These are phyloP conservation scores for Neoascia interrupta DNA, from an alignment of 2,888 invertebrate species.

Conservation along the genomic window DNA sequence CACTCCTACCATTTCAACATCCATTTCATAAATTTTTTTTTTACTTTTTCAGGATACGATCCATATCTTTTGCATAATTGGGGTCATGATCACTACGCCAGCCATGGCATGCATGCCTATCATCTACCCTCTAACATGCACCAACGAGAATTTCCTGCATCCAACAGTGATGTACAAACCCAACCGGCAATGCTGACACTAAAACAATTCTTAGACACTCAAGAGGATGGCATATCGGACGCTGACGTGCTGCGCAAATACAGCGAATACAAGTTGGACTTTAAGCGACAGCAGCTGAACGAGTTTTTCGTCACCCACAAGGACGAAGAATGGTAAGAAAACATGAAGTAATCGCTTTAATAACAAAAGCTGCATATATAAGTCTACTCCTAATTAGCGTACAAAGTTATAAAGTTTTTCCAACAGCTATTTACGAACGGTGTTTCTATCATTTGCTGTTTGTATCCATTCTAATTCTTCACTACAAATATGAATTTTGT, in stretches of 20 bases:
- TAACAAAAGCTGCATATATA: slow-evolving; percentile 29
- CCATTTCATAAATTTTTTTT: not conserved
- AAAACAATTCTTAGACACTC: slow-evolving; percentile 96
- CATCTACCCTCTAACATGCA: slow-evolving; percentile 52
- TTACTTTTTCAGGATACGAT: slow-evolving; percentile 75
- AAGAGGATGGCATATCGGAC: slow-evolving; percentile 98
- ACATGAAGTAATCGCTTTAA: slow-evolving; percentile 19
- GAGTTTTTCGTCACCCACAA: slow-evolving; percentile 99
- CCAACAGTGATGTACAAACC: slow-evolving; percentile 81
- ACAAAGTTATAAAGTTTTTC: slow-evolving; percentile 54
- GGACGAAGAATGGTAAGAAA: slow-evolving; percentile 99
- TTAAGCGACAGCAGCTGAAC: slow-evolving; percentile 96
- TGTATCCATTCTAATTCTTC: slow-evolving; percentile 47
- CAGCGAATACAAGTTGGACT: slow-evolving; percentile 98
- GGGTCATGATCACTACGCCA: slow-evolving; percentile 77
- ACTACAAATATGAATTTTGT: slow-evolving; percentile 44
- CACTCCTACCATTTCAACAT: no score
- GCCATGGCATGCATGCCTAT: slow-evolving; percentile 76
- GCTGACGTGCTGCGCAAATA: slow-evolving; percentile 98
- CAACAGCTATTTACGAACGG: slow-evolving; percentile 65
- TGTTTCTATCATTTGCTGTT: slow-evolving; percentile 53
- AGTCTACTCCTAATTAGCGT: slow-evolving; percentile 42
- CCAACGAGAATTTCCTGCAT: slow-evolving; percentile 65
- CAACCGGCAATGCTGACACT: slow-evolving; percentile 98
- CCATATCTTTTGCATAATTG: slow-evolving; percentile 78